These are phyloP conservation scores for Acanthopleura granulata DNA, from an alignment of 2,888 invertebrate genomes.

Conservation along the genomic window DNA sequence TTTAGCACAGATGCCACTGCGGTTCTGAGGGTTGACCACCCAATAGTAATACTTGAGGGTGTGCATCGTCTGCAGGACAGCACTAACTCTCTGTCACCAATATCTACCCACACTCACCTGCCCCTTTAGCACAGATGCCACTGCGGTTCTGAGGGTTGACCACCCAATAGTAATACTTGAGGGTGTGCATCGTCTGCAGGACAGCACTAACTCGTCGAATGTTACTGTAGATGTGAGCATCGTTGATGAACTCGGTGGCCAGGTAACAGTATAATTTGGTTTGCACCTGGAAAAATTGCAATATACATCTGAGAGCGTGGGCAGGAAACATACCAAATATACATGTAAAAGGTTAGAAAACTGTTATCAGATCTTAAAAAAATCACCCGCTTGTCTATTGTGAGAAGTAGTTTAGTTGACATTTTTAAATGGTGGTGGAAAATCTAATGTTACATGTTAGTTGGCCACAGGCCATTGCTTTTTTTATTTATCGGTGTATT, in stretches of 20 bases:
- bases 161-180: conserved; percentile 99
- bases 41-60: conserved; percentile 99
- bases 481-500: no score
- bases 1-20: conserved; percentile 95
- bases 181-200: conserved; percentile 96
- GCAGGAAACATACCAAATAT: no score
- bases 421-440: no score
- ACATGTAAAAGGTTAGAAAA: no score
- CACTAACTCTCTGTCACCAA: no score
- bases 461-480: no score
- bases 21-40: conserved; percentile 95
- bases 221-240: conserved; percentile 97
- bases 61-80: conserved; percentile 95
- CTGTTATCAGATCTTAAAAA: no score
- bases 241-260: conserved; percentile 98
- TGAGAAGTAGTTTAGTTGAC: no score
- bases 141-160: conserved; percentile 95
- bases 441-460: no score
- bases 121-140: conserved; percentile 93
- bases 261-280: conserved; percentile 94
- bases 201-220: conserved; percentile 97
- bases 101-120: conserved; percentile 78
- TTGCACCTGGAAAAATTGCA: conserved; percentile 74
- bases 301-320: no score
- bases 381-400: no score